These are phyloP conservation scores for Anthrax anthrax DNA, from an alignment of 2,888 invertebrate genomes.

Conservation along the genomic window DNA sequence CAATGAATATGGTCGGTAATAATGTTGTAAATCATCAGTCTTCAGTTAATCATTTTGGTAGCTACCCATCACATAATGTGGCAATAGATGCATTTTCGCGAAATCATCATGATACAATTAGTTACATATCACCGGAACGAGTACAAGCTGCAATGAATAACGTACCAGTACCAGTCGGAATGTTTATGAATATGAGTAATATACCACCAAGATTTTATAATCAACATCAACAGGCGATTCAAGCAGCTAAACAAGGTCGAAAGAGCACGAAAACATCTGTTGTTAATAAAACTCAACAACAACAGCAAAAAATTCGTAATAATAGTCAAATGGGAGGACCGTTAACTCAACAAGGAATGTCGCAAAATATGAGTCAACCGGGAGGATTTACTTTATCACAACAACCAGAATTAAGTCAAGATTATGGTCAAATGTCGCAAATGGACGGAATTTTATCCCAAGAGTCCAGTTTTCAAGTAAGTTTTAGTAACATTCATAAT, in stretches of 20 bases:
- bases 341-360: constrained; percentile 62
- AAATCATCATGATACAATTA: constrained; percentile 75
- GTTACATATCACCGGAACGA: constrained; percentile 79
- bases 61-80: constrained; percentile 17
- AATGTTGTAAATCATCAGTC: background rate
- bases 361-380: constrained; percentile 56
- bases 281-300: background rate
- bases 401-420: constrained; percentile 39
- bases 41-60: constrained; percentile 11
- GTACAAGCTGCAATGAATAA: constrained; percentile 60
- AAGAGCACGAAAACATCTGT: constrained; percentile 26
- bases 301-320: constrained; percentile 5
- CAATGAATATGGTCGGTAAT: constrained; percentile 6
- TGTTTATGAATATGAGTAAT: constrained; percentile 83
- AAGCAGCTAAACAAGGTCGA: constrained; percentile 34
- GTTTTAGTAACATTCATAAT: too few species aligned
- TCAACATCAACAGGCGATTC: constrained; percentile 53
- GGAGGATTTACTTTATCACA: constrained; percentile 51
- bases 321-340: constrained; percentile 44
- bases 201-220: constrained; percentile 63
- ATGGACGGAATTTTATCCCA: constrained; percentile 90
- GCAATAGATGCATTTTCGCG: constrained; percentile 48
- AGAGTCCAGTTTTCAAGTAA: constrained; percentile 70
- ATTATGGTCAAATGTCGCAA: constrained; percentile 50
- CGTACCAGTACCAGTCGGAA: constrained; percentile 84